Evolutionary conservation across 2,888 invertebrate genomes (phyloP).

Genomic region (Callimorpha dominula): DNA sequence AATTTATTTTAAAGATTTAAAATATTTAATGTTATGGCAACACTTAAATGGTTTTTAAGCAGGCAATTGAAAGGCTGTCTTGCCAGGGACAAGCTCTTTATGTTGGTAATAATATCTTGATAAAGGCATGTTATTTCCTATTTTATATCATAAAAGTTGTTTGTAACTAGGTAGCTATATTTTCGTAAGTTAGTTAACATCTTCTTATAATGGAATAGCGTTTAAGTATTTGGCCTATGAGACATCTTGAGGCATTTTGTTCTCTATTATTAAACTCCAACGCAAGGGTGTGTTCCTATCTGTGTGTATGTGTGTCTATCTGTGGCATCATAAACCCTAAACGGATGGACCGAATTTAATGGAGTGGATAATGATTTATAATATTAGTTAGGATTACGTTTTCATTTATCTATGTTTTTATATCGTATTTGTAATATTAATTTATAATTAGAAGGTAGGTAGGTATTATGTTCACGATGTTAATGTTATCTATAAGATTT

Average conservation of each 20-base stretch:
- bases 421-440: neutral
- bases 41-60: neutral
- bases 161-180: neutral
- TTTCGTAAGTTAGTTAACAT: neutral
- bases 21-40: neutral
- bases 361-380: no score
- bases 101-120: neutral
- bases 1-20: no score
- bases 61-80: neutral
- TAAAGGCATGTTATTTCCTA: neutral
- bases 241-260: no score
- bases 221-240: no score
- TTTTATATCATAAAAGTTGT: neutral
- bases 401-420: no score
- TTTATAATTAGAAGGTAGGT: neutral
- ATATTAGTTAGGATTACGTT: no score
- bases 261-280: no score
- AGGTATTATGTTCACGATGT: neutral
- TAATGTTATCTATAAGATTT: neutral
- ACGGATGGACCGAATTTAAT: no score
- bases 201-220: no score
- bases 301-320: no score
- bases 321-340: no score
- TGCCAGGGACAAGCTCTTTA: neutral
- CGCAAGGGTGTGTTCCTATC: no score